Base-by-base conservation (phyloP, 2,888 invertebrate genomes). In the Volucella inanis region DNA sequence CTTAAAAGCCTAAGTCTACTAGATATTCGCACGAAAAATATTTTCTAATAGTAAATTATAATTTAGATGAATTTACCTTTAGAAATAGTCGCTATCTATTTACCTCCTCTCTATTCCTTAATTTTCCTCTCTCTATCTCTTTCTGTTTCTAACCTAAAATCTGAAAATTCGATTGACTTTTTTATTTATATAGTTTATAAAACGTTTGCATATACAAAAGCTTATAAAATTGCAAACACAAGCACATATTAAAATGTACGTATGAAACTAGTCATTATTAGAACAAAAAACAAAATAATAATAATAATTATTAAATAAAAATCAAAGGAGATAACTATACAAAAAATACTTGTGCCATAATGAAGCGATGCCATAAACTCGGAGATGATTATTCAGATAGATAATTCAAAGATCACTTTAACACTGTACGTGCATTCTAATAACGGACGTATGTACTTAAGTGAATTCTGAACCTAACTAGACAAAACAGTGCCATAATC, bases 181-280 rank as follows among this genome's bases (percentile, higher is more conserved):
- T 43, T 72, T 70, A 78, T 82, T 72, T 84, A 70, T 79, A 71
- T 50, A 55, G 12, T 50, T 15, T 75, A 59, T 55, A 65, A 52
- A 59, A 67, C 54, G 31, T 74, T 45, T 62, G 50, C 18, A 61
- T 4, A 50, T 54, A 64, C 14, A 49, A 18, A 49, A 12, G 50
- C 14, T 31, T 55, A 38, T 10, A 65, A 62, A 65, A 47, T 74
- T 72, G 74, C 68, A 84, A 70, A 65, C 79, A 75, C 71, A 72
- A 31, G 31, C 31, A 31, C 31, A 31, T 31, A 31, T 6, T 6
- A 31, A 31, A 31, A 31, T 76, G 65, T 80, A 78, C 78, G 79
- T 79, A 85, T 84, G 72, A 81, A 86, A 81, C 86, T 86, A 86
- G 86, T 86, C 86, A 86, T 82, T 82, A 77, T 79, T 71, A 79